Percentiles rank a stretch among this genome's conserved stretches.
Evolutionary conservation across 2,113 vertebrate genomes (phyloP).

Genomic region (Pheucticus melanocephalus): DNA sequence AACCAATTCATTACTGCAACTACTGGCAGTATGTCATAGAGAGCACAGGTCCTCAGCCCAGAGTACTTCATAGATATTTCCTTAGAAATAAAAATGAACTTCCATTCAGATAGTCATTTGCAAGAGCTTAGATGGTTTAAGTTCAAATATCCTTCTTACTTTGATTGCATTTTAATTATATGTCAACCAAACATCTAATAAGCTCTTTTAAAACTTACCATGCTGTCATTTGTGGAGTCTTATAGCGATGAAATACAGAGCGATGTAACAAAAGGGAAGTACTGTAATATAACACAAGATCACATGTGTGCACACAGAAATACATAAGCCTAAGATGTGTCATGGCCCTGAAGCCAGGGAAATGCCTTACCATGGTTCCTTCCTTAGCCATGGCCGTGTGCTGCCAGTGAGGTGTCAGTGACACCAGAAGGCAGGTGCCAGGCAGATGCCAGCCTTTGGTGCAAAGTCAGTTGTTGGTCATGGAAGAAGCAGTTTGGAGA

Average conservation of each 20-base stretch:
- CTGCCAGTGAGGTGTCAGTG: not conserved
- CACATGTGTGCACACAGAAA: not conserved
- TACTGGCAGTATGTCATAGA: not conserved
- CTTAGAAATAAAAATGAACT: not conserved
- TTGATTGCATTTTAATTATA: not conserved
- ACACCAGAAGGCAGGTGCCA: not conserved
- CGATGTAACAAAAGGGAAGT: not conserved
- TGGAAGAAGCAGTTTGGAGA: not conserved
- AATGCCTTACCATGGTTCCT: accelerated
- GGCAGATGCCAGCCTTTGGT: not conserved
- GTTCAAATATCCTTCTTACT: not conserved
- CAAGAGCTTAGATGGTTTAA: not conserved
- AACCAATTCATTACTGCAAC: not conserved
- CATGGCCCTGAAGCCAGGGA: not conserved
- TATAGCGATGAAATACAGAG: not conserved
- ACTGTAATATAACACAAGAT: not conserved
- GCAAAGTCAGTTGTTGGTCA: not conserved
- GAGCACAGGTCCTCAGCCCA: not conserved
- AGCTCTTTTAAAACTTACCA: not conserved
- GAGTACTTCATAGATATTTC: not conserved
- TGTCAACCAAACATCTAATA: not conserved
- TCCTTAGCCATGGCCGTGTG: not conserved
- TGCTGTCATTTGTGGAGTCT: not conserved
- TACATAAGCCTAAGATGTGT: not conserved
- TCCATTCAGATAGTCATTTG: not conserved